Evolutionary conservation across 2,888 invertebrate species (phyloP).

Genomic region (Meandrusa payeni): DNA sequence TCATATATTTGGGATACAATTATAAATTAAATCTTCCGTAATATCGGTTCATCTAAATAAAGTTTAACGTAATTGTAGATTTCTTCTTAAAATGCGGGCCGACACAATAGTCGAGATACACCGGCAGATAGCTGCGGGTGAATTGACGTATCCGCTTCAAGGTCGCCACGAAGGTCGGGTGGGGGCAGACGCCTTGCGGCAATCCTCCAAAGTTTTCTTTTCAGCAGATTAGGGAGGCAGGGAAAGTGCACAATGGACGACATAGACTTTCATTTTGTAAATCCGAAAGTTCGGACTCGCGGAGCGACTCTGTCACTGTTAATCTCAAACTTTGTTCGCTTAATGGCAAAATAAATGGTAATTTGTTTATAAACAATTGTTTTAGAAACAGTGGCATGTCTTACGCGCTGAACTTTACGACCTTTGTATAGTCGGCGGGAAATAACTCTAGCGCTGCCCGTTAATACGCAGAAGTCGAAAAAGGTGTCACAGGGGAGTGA

Average conservation of each 20-base stretch:
- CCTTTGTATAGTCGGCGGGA: too few relatives aligned
- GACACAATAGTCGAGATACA: not conserved
- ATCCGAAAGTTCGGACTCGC: not conserved
- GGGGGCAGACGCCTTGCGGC: too few relatives aligned
- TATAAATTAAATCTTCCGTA: too few relatives aligned
- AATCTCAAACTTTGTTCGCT: not conserved
- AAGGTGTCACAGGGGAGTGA: too few relatives aligned
- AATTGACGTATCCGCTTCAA: constrained; percentile 2
- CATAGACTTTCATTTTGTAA: constrained; percentile 5
- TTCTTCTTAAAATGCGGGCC: not conserved
- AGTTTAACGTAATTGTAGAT: too few relatives aligned
- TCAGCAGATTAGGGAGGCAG: not conserved
- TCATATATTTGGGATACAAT: too few relatives aligned
- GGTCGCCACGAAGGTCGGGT: constrained; percentile 3
- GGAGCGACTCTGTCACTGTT: not conserved
- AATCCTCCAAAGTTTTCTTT: not conserved
- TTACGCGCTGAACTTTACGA: too few relatives aligned
- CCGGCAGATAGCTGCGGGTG: not conserved
- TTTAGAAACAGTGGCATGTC: too few relatives aligned
- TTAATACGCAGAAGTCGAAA: too few relatives aligned
- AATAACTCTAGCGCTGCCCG: too few relatives aligned
- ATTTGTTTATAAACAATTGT: too few relatives aligned
- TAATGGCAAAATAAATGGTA: not conserved
- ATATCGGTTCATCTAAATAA: too few relatives aligned
- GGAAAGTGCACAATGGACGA: constrained; percentile 2